phyloP scores from a whole-genome alignment of 2,888 invertebrate genomes.

The Druceiella hillmani region DNA sequence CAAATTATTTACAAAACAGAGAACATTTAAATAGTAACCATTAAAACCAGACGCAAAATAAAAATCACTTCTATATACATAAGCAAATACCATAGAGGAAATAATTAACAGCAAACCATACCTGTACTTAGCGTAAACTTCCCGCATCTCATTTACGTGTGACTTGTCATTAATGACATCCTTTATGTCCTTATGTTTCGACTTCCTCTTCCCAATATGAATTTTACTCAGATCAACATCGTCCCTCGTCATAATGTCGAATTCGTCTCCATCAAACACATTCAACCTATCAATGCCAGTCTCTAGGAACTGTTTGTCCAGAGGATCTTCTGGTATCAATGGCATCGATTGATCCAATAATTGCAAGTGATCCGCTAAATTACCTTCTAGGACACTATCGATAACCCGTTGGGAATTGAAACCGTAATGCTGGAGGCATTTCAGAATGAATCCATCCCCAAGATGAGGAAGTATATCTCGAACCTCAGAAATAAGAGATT shows the following conservation, averaged over 20 bases:
- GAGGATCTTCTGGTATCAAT: conserved; percentile 58
- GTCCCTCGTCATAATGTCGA: conserved; percentile 66
- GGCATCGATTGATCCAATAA: conserved; percentile 49
- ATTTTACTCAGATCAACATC: conserved; percentile 44
- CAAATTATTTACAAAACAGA: no score
- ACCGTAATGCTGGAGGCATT: conserved; percentile 71
- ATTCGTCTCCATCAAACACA: conserved; percentile 72
- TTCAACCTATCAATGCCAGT: conserved; percentile 58
- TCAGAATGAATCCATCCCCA: conserved; percentile 65
- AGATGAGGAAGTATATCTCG: conserved; percentile 76
- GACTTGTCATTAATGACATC: conserved; percentile 68
- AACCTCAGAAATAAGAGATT: conserved; percentile 57
- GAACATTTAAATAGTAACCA: no score
- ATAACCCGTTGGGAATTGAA: conserved; percentile 73
- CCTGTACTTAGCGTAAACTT: conserved; percentile 56
- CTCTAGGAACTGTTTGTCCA: conserved; percentile 48
- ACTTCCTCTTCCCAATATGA: conserved; percentile 56
- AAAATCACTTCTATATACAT: not conserved
- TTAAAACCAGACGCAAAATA: no score
- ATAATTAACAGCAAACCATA: conserved; percentile 29
- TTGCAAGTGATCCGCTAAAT: conserved; percentile 37
- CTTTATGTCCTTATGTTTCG: conserved; percentile 53
- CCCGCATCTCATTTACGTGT: conserved; percentile 43
- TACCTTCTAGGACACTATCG: conserved; percentile 75
- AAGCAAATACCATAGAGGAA: not conserved